Conservation (phyloP, 2,888 invertebrate genomes). For the Pegoplata infirma region DNA sequence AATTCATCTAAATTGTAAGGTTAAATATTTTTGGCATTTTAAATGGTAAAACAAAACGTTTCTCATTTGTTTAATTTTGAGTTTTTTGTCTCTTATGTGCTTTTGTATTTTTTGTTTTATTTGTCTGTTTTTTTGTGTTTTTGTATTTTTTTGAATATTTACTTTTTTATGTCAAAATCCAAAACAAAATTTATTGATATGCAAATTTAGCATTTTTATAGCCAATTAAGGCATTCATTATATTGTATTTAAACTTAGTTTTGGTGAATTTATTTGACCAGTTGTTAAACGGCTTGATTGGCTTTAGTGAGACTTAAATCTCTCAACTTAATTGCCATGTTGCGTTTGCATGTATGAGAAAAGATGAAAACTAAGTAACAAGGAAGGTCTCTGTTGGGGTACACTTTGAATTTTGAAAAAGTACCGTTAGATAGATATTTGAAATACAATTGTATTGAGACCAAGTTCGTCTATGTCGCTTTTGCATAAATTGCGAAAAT, state of each 20-base stretch:
- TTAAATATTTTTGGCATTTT: not conserved
- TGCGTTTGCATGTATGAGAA: not conserved
- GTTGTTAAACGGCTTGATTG: constrained; percentile 55
- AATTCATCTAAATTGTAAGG: too few species aligned
- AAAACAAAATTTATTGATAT: constrained; percentile 62
- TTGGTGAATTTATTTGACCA: constrained; percentile 58
- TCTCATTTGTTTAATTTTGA: constrained; percentile 1
- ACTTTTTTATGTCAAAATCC: constrained; percentile 49
- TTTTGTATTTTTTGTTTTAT: constrained; percentile 9
- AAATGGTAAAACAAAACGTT: constrained; percentile 38
- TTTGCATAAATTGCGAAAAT: too few species aligned
- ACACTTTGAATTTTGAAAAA: too few species aligned
- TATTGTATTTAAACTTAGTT: constrained; percentile 59
- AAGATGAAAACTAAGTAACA: too few species aligned
- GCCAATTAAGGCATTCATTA: constrained; percentile 64
- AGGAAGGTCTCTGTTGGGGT: too few species aligned
- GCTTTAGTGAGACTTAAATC: constrained; percentile 46
- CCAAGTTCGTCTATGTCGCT: too few species aligned
- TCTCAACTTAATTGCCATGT: constrained; percentile 38
- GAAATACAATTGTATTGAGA: too few species aligned
- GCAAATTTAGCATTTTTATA: constrained; percentile 65
- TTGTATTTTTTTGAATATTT: constrained; percentile 34
- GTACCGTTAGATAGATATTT: too few species aligned
- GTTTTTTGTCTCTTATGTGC: too few species aligned
- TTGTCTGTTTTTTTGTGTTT: too few species aligned